Evolutionary conservation across 2,888 invertebrate species (phyloP).

Genomic region (Melipona bicolor): DNA sequence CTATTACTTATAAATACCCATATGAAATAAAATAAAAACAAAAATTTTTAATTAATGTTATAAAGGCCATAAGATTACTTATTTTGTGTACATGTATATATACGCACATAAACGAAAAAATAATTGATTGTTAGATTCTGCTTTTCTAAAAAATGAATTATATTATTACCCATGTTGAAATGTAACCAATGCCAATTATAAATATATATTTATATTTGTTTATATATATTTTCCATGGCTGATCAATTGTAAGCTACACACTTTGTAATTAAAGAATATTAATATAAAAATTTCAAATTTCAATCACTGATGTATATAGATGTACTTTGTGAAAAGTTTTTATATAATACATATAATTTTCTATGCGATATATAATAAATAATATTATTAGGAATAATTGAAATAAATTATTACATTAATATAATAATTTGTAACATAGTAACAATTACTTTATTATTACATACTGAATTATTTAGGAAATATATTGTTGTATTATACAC

Average conservation of each 20-base stretch:
- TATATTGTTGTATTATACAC: neutral
- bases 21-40: neutral
- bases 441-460: neutral
- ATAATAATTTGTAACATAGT: neutral
- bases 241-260: neutral
- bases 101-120: neutral
- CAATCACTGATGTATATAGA: neutral
- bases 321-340: neutral
- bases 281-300: neutral
- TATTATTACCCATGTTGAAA: neutral
- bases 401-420: neutral
- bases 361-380: neutral
- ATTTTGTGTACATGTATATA: neutral
- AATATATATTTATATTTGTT: neutral
- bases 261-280: neutral
- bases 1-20: neutral
- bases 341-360: too few species aligned
- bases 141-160: neutral
- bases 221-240: neutral
- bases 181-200: neutral
- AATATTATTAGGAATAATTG: neutral
- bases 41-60: neutral
- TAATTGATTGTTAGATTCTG: neutral
- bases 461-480: neutral
- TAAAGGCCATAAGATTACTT: neutral